A percentile compares a stretch with the other conserved stretches of the same genome.
phyloP scores from a whole-genome alignment of 2,113 vertebrate genomes.

The Pao palembangensis region DNA sequence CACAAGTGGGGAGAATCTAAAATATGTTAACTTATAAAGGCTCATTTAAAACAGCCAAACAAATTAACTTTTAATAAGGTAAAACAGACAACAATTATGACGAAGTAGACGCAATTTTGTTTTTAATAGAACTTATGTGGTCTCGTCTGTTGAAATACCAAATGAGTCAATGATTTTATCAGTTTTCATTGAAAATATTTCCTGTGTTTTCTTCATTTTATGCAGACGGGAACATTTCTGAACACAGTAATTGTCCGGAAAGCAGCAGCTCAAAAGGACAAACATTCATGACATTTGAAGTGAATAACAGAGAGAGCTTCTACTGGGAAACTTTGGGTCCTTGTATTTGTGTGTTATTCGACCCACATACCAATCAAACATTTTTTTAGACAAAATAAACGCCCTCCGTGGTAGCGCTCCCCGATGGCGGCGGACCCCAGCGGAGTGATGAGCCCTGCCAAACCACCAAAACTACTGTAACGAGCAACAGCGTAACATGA shows the following conservation, averaged over 20 bases:
- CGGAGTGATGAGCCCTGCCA: neutral
- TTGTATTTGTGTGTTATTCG: neutral
- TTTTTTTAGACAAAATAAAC: neutral
- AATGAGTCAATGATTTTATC: neutral
- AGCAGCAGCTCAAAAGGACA: no score
- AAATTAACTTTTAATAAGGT: neutral
- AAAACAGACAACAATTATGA: no score
- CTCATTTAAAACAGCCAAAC: conserved; percentile 26
- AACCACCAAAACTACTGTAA: neutral
- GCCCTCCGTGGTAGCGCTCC: no score
- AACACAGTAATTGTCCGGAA: neutral
- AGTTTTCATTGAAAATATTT: neutral
- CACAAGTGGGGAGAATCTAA: neutral
- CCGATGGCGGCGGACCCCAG: neutral
- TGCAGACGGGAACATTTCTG: conserved; percentile 21
- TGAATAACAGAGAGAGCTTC: neutral
- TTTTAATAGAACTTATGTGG: no score
- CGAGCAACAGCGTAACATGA: neutral
- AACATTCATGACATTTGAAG: neutral
- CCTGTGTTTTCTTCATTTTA: neutral
- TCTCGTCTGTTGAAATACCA: neutral
- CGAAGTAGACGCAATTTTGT: no score
- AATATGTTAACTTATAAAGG: conserved; percentile 34
- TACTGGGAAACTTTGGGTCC: neutral
- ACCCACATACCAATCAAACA: neutral